Conservation (phyloP, 2,797 vertebrate genomes). For the Pagetopsis macropterus region DNA sequence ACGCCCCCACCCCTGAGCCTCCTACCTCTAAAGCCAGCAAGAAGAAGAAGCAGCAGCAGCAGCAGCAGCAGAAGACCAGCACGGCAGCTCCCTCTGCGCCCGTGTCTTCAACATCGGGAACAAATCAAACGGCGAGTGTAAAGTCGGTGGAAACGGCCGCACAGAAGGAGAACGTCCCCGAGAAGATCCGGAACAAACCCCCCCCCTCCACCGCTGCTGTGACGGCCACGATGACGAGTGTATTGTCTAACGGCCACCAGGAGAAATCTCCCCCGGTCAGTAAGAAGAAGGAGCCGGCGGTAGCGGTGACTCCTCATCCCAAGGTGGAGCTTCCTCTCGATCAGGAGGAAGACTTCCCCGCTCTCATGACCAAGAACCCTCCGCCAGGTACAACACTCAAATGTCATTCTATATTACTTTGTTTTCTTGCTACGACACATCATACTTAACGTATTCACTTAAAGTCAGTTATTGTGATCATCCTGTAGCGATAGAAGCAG, state of each 20-base stretch:
- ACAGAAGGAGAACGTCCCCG: constrained; percentile 85
- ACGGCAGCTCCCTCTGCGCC: constrained; percentile 10
- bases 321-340: constrained; percentile 80
- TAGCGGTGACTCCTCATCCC: constrained; percentile 39
- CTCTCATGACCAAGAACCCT: constrained; percentile 89
- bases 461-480: too few species aligned
- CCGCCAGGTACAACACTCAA: constrained; percentile 88
- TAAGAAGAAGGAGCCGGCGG: constrained; percentile 48
- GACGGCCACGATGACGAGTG: constrained; percentile 16
- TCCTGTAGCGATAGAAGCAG: too few species aligned
- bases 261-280: constrained; percentile 74
- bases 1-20: constrained; percentile 53
- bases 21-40: constrained; percentile 83
- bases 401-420: too few species aligned
- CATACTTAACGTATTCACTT: too few species aligned
- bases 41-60: constrained; percentile 81
- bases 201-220: not conserved
- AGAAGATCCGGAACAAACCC: constrained; percentile 71
- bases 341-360: constrained; percentile 96
- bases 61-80: constrained; percentile 56
- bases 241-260: constrained; percentile 83
- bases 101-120: constrained; percentile 25
- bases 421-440: too few species aligned
- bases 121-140: not conserved
- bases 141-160: constrained; percentile 62